Evolutionary conservation across 1,140 invertebrate genomes (phyloP).

Genomic region (Macrosteles quadrilineatus): DNA sequence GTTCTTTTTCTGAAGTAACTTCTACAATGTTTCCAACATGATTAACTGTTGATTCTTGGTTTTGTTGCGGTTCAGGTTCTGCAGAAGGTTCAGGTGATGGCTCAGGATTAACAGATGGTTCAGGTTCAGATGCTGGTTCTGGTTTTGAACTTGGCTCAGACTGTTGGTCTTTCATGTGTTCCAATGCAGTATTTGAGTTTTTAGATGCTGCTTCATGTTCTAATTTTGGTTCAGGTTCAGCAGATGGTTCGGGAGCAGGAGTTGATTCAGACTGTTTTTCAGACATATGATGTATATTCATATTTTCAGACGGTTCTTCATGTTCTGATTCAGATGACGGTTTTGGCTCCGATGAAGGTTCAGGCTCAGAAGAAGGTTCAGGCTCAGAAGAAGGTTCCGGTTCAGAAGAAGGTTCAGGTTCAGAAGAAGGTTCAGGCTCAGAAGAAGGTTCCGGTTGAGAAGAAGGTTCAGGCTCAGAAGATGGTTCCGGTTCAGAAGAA

Average conservation of each 20-base stretch:
- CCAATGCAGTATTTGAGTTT: no score
- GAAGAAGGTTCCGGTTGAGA: no score
- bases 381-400: no score
- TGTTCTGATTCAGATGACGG: slow-evolving; percentile 34
- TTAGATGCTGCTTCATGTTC: no score
- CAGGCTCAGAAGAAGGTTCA: no score
- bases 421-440: no score
- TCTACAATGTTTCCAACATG: slow-evolving; percentile 39
- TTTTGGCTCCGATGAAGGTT: no score
- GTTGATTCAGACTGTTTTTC: slow-evolving; percentile 9
- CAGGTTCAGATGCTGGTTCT: slow-evolving; percentile 37
- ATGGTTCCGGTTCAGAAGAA: no score
- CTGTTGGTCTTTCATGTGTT: slow-evolving; percentile 33
- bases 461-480: no score
- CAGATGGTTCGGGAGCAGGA: neutral
- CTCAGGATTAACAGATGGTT: slow-evolving; percentile 44
- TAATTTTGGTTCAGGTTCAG: no score
- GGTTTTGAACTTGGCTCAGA: slow-evolving; percentile 39
- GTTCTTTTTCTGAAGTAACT: slow-evolving; percentile 43
- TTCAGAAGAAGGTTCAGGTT: no score
- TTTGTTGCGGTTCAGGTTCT: slow-evolving; percentile 23
- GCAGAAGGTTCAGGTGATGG: no score
- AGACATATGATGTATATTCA: neutral
- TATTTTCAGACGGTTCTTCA: slow-evolving; percentile 21
- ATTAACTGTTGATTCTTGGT: slow-evolving; percentile 38